Conservation (phyloP, 1,140 invertebrate species). For the Bilobella aurantiaca region DNA sequence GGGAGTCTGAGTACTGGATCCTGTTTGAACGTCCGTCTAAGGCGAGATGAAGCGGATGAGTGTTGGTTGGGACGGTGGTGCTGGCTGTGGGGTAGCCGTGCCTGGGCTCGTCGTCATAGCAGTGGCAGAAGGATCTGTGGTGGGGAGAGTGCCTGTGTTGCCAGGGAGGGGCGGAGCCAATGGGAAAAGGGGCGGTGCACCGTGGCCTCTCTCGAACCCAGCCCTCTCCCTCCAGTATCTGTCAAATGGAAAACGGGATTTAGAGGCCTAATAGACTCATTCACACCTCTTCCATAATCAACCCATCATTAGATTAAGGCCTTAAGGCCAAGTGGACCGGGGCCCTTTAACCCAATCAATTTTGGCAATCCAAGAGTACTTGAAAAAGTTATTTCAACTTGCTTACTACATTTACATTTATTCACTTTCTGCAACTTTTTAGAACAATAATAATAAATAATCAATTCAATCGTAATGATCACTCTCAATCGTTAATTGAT, state of each 20-base stretch:
- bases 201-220: neutral
- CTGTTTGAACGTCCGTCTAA: neutral
- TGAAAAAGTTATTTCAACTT: too few relatives aligned
- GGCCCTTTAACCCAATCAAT: neutral
- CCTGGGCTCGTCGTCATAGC: neutral
- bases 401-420: too few relatives aligned
- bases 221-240: neutral
- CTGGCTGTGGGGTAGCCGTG: neutral
- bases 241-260: constrained; percentile 5
- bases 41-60: neutral
- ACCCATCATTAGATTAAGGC: neutral
- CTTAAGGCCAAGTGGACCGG: neutral
- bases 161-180: neutral
- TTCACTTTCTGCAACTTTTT: too few relatives aligned
- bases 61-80: neutral
- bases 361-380: too few relatives aligned
- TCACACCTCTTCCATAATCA: constrained; percentile 23
- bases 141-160: neutral
- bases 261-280: constrained; percentile 27
- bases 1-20: neutral
- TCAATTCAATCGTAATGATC: too few relatives aligned
- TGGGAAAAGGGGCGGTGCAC: neutral
- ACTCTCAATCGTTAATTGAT: too few relatives aligned
- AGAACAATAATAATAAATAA: too few relatives aligned
- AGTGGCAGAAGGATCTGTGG: neutral